A percentile compares a stretch with the other conserved stretches of the same genome.
phyloP scores from a whole-genome alignment of 2,888 invertebrate genomes.

The Ochropacha duplaris region DNA sequence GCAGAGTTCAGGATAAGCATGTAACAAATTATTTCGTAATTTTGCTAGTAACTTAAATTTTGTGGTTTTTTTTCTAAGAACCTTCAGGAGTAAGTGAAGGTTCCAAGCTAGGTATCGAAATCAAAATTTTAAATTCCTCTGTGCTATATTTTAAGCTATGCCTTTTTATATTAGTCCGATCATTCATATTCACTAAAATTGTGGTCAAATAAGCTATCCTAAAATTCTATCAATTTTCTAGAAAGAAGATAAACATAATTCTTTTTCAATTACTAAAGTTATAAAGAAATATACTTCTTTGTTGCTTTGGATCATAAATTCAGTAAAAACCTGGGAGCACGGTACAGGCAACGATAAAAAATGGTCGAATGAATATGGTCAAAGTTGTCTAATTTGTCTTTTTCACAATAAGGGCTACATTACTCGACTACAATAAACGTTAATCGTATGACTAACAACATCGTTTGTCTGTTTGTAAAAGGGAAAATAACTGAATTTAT shows the following conservation, averaged over 20 bases:
- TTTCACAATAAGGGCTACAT: background rate
- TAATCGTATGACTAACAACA: slow-evolving; percentile 24
- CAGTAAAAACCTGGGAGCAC: background rate
- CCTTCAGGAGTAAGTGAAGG: no score
- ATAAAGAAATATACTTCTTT: no score
- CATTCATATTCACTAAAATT: no score
- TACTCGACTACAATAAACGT: background rate
- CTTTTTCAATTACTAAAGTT: no score
- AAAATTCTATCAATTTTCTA: no score
- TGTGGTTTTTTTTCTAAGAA: no score
- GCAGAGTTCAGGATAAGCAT: slow-evolving; percentile 61
- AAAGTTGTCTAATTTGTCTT: background rate
- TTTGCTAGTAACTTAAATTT: background rate
- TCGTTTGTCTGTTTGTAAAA: slow-evolving; percentile 26
- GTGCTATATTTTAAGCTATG: no score
- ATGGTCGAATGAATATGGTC: background rate
- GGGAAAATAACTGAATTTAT: slow-evolving; percentile 30
- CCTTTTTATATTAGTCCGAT: no score
- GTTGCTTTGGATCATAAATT: background rate
- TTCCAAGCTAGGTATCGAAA: no score
- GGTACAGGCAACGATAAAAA: background rate
- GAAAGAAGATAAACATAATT: no score
- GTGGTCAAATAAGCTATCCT: no score
- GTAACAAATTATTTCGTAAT: background rate
- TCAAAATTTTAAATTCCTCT: no score